Base-by-base conservation (phyloP, 1,140 invertebrate species). In the Drosophila ercepeae region DNA sequence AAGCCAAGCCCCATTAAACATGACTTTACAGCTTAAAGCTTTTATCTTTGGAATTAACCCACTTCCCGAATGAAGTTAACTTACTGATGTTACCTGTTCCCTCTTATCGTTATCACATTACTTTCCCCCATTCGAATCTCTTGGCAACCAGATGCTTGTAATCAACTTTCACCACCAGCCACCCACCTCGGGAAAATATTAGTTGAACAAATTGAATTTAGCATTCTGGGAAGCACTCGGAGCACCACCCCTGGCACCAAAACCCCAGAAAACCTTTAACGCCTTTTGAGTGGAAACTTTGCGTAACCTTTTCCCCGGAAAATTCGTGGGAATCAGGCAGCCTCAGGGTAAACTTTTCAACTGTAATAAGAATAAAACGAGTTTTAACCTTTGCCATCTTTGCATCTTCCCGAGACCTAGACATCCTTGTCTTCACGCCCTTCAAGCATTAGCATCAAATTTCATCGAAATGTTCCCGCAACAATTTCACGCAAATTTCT, bases 131-230 rank as follows among this genome's bases (percentile, higher is more conserved):
- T 61, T 64, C 42, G 41, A 27, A 59, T 27, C 46, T 39, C 46
- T 41, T 16, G 29, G 27, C 29, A n/a, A 32, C 45, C 36, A 50
- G 64, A 39, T 52, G 70, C 7, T 72, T 5, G 23, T 64, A 49
- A 64, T 48, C 60, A 64, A 61, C 57, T 64, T 49, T 64, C 29
- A 11, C 27, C 16, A n/a, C n/a, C n/a, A n/a, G n/a, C n/a, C n/a
- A n/a, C 32, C 32, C 39, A 19, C 14, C 32, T n/a, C 34, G 19
- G 1, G n/a, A 45, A 52, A 71, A 75, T 65, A 75, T 65, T 75
- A 55, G 36, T 75, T 53, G 2, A 67, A 54, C 41, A 82, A 82
- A 74, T 82, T 74, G 54, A 74, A 74, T 81, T 68, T 71, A 46
- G 60, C 41, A 76, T 76, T 75, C 50, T 8, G 50, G 32, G 65